A percentile compares a stretch with the other conserved stretches of the same genome.
Evolutionary conservation across 2,797 vertebrate genomes (phyloP).

Genomic region (Syngnathus rostellatus): DNA sequence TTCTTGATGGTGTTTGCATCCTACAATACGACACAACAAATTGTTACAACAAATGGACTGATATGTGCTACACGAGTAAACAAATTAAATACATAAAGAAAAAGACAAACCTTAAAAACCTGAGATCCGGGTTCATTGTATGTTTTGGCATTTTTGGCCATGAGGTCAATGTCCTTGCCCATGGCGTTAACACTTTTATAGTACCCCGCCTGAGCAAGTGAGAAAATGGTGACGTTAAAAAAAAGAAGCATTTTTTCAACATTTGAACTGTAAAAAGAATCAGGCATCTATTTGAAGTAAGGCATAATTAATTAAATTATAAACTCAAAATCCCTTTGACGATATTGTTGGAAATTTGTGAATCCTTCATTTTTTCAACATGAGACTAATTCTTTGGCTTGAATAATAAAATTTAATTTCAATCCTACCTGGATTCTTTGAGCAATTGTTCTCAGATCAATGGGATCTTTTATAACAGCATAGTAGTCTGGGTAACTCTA

Average conservation of each 20-base stretch:
- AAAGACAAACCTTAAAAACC: constrained; percentile 85
- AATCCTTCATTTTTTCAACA: neutral
- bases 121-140: constrained; percentile 99
- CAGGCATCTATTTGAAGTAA: neutral
- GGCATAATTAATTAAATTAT: neutral
- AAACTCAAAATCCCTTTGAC: too few species aligned
- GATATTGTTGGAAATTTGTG: neutral
- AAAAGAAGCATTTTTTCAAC: neutral
- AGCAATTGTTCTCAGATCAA: constrained; percentile 91
- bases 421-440: constrained; percentile 90
- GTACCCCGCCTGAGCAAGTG: constrained; percentile 72
- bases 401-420: too few species aligned
- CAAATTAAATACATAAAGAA: neutral
- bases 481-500: constrained; percentile 99
- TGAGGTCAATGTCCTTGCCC: constrained; percentile 93
- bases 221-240: neutral
- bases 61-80: neutral
- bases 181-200: constrained; percentile 93
- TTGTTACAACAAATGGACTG: neutral
- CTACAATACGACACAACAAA: constrained; percentile 57
- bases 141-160: constrained; percentile 98
- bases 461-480: constrained; percentile 97
- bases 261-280: neutral
- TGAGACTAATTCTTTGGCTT: neutral
- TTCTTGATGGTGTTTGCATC: constrained; percentile 98